Conservation (phyloP, 2,797 vertebrate genomes). For the Hyperoplus immaculatus region DNA sequence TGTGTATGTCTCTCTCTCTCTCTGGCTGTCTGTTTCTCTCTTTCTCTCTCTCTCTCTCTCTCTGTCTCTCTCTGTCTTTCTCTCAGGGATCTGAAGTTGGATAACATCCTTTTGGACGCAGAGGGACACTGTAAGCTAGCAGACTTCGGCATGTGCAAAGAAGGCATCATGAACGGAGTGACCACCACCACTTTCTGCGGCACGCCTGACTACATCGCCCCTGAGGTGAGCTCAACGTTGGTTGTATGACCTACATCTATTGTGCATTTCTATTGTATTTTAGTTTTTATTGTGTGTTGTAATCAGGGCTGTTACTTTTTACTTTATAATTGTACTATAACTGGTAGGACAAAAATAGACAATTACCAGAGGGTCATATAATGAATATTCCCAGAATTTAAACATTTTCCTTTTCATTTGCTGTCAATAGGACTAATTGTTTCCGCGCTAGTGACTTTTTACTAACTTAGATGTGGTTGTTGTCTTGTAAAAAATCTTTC, state of each 20-base stretch:
- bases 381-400: no score
- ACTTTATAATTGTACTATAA: no score
- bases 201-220: conserved; percentile 98
- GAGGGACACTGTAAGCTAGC: conserved; percentile 99
- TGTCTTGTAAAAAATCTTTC: no score
- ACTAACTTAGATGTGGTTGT: background rate
- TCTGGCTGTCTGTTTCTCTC: conserved; percentile 17
- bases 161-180: conserved; percentile 95
- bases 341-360: no score
- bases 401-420: no score
- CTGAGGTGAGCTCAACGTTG: conserved; percentile 87
- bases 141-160: conserved; percentile 99
- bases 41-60: background rate
- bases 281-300: no score
- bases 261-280: no score
- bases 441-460: background rate
- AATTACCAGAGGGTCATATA: no score
- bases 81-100: conserved; percentile 97
- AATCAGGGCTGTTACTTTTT: no score
- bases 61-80: conserved; percentile 1
- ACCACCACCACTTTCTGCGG: conserved; percentile 99
- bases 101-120: conserved; percentile 97
- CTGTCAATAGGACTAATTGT: no score
- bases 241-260: no score
- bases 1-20: background rate